Percentiles rank a stretch among this genome's conserved stretches.
These are phyloP conservation scores for Pseudochromis fuscus DNA, from an alignment of 2,797 vertebrate genomes.

Conservation along the genomic window DNA sequence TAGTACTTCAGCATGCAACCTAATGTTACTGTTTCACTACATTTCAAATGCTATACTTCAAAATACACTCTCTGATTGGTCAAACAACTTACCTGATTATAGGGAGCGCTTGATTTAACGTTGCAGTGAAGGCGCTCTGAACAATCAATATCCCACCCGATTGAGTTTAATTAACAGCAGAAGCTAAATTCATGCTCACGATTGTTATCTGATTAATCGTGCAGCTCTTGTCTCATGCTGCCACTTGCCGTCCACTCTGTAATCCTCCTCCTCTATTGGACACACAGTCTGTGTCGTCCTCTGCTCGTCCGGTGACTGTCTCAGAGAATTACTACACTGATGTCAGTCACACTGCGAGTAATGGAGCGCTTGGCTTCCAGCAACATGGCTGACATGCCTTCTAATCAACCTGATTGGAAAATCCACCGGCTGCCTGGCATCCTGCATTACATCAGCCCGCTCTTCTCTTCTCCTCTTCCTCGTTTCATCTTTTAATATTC, in stretches of 20 bases:
- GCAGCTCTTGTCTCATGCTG: background rate
- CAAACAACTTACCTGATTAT: slow-evolving; percentile 22
- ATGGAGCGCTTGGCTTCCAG: slow-evolving; percentile 66
- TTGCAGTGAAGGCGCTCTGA: background rate
- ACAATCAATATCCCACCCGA: slow-evolving; percentile 28
- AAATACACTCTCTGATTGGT: slow-evolving; percentile 34
- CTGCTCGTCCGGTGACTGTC: slow-evolving; percentile 35
- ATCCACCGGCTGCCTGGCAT: slow-evolving; percentile 48
- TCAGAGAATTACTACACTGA: slow-evolving; percentile 60
- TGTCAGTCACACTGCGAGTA: slow-evolving; percentile 62
- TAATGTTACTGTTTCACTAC: too few species aligned
- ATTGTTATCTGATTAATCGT: slow-evolving; percentile 14
- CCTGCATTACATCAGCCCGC: slow-evolving; percentile 62
- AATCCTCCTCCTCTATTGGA: slow-evolving; percentile 43
- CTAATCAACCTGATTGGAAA: slow-evolving; percentile 79
- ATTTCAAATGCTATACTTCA: too few species aligned
- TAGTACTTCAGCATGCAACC: too few species aligned
- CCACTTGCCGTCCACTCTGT: slow-evolving; percentile 12
- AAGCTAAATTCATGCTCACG: background rate
- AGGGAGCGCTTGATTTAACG: slow-evolving; percentile 11
- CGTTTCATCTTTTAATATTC: slow-evolving; percentile 34
- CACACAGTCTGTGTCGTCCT: slow-evolving; percentile 38
- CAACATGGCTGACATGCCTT: slow-evolving; percentile 59
- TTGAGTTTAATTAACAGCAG: slow-evolving; percentile 3
- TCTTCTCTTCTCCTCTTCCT: slow-evolving; percentile 7